Conservation (phyloP, 2,113 vertebrate species). For the Natator depressus region DNA sequence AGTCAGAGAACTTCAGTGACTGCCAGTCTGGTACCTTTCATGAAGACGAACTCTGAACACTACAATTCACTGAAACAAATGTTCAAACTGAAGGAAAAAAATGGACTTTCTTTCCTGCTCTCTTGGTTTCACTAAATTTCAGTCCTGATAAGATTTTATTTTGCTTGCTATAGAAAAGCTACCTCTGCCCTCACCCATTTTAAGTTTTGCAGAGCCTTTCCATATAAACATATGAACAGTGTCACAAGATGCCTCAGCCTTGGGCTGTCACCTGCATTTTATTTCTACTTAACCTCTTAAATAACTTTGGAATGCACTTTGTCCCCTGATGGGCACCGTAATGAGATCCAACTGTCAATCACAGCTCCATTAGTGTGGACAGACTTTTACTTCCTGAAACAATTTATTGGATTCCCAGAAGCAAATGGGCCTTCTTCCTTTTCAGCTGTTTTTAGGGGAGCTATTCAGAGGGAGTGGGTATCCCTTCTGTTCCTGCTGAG, state of each 20-base stretch:
- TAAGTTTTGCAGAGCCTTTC: not conserved
- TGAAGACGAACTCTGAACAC: not conserved
- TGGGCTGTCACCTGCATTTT: conserved; percentile 72
- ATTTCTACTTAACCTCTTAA: conserved; percentile 73
- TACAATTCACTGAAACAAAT: not conserved
- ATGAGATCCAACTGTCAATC: conserved; percentile 87
- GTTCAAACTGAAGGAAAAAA: not conserved
- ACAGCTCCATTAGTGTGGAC: conserved; percentile 83
- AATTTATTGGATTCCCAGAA: conserved; percentile 87
- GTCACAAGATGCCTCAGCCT: conserved; percentile 33
- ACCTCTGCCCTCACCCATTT: not conserved
- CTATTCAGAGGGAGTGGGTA: conserved; percentile 78
- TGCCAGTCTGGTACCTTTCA: not conserved
- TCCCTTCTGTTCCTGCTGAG: conserved; percentile 81
- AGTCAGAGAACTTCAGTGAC: fast-evolving
- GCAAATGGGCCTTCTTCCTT: conserved; percentile 76
- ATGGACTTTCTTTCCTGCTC: not conserved
- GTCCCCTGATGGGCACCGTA: conserved; percentile 79
- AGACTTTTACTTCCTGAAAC: conserved; percentile 84
- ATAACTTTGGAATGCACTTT: conserved; percentile 76
- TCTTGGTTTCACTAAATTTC: fast-evolving
- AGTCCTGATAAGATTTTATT: fast-evolving
- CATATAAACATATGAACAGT: not conserved
- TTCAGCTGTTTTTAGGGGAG: conserved; percentile 71
- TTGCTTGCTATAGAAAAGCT: not conserved